phyloP scores from a whole-genome alignment of 2,797 vertebrate species.

The Apogon hyalosoma region DNA sequence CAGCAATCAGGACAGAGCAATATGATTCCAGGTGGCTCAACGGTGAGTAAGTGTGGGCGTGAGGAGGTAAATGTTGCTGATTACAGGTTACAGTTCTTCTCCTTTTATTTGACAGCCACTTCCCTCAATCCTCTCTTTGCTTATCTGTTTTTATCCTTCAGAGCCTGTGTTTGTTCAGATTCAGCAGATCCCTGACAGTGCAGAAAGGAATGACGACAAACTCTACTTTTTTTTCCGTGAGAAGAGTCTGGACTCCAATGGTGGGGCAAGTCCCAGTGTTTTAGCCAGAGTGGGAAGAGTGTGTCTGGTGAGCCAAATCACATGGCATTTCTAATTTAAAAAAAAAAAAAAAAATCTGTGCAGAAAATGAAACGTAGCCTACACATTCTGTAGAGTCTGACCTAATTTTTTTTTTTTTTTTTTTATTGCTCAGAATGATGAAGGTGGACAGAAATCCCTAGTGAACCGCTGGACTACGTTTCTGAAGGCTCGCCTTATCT shows the following conservation, averaged over 20 bases:
- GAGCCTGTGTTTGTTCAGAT: constrained; percentile 88
- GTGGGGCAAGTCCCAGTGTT: constrained; percentile 81
- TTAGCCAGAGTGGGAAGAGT: constrained; percentile 87
- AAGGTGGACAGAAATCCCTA: constrained; percentile 92
- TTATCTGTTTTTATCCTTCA: constrained; percentile 65
- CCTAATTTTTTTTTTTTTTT: background rate
- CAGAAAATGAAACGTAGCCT: constrained; percentile 5
- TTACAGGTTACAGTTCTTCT: constrained; percentile 64
- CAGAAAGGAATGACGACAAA: constrained; percentile 88
- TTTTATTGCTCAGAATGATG: constrained; percentile 86
- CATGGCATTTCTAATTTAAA: background rate
- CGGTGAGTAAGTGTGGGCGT: constrained; percentile 79
- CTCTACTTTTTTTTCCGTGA: constrained; percentile 90
- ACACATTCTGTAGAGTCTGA: background rate
- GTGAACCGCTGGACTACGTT: constrained; percentile 97
- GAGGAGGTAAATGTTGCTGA: constrained; percentile 57
- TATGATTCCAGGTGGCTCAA: constrained; percentile 89
- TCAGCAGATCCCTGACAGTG: constrained; percentile 87
- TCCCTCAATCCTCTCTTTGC: constrained; percentile 52
- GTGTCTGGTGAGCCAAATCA: constrained; percentile 84
- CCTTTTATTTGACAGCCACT: constrained; percentile 66
- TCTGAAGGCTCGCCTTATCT: constrained; percentile 93
- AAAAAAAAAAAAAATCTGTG: constrained; percentile 6
- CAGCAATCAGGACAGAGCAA: constrained; percentile 86
- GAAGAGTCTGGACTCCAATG: constrained; percentile 84